These are phyloP conservation scores for Pseudomugil gertrudae DNA, from an alignment of 2,797 vertebrate genomes.

Conservation along the genomic window DNA sequence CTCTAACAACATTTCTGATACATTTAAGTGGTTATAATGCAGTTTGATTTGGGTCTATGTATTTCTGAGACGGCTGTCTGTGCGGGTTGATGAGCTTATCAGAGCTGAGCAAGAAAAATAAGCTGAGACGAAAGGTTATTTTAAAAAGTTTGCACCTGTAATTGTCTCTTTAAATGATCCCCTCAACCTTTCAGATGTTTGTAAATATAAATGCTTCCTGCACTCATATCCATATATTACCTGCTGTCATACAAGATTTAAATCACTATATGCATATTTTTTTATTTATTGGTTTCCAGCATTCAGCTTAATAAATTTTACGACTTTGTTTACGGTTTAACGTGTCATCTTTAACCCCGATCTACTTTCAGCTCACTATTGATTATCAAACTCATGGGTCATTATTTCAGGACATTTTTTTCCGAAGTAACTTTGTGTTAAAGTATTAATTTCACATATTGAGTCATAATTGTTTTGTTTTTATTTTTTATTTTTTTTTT, in stretches of 20 bases:
- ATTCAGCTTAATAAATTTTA: no score
- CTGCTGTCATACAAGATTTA: not conserved
- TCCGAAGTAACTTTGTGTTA: no score
- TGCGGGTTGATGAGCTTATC: not conserved
- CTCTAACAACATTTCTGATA: not conserved
- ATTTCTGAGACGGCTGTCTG: not conserved
- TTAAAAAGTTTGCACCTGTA: not conserved
- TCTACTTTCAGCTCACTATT: no score
- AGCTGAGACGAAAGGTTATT: not conserved
- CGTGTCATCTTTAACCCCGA: not conserved
- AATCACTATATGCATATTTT: not conserved
- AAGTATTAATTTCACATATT: not conserved
- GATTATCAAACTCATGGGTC: no score
- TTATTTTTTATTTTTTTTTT: no score
- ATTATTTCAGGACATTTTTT: no score
- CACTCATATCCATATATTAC: not conserved
- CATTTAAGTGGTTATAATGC: not conserved
- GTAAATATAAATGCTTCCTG: not conserved
- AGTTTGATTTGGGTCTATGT: not conserved
- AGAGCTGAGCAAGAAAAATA: not conserved
- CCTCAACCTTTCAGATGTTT: not conserved
- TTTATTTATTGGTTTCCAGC: not conserved
- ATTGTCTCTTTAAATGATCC: not conserved
- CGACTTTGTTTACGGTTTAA: not conserved
- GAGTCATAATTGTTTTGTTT: not conserved